Base-by-base conservation (phyloP, 1,140 invertebrate species). In the Caenorhabditis brenneri region DNA sequence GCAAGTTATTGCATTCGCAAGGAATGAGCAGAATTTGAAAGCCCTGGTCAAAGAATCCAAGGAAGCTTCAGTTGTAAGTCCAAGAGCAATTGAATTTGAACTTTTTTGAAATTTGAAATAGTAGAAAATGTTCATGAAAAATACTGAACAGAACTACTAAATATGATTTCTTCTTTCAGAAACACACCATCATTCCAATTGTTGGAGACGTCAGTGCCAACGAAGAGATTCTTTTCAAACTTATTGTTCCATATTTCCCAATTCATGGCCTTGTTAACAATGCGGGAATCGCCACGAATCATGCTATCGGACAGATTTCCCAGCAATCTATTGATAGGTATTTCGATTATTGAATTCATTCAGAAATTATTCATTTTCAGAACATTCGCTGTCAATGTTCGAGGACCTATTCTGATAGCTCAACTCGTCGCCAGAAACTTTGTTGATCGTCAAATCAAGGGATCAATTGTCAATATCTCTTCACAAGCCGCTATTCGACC, bases 381-480 rank as follows among this genome's bases (percentile, higher is more conserved):
- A 55, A 82, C 53, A 16, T 81, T 82, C 22, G 65, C 83, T n/a
- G 83, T 84, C 0, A 84, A 84, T 27, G 55, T 80, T 24, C 29
- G 65, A 12, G 83, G 79, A 16, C 80, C 83, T n/a, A 53, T 84
- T 16, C 58, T 84, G 7, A 36, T 84, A 3, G 49, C 83, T 27
- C 83, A 84, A 78, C 29, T 84, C 0, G 83, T 84, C 7, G 69
- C 83, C 19, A 48, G 36, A 48, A 49, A 55, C 33, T 83, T 84
- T 27, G 79, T 84, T 4, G 39, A 46, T n/a, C n/a, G 51, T 22
- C 36, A 53, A 16, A 49, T 84, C 33, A 39, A 69, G 31, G 83
- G 83, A 48, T 39, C 83, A 1, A 84, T 84, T 74, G 83, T 84
- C 15, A 81, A 84, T 58, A 36, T 84, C 22, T 84, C 83, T 27